Conservation (phyloP, 2,888 invertebrate species). For the Tipula unca region DNA sequence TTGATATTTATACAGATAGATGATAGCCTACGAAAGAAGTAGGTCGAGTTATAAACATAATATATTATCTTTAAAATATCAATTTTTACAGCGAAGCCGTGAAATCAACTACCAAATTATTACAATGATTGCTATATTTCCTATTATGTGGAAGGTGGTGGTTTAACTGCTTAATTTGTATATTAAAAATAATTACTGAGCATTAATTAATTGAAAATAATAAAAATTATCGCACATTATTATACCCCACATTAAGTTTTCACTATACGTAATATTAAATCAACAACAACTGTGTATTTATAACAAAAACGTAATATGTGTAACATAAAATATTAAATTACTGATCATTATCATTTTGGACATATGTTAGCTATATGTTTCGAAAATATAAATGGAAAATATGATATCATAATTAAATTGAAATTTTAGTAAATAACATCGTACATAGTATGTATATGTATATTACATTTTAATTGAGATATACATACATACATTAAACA, state of each 20-base stretch:
- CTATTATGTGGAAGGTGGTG: too few relatives aligned
- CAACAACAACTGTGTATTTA: not conserved
- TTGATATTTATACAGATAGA: not conserved
- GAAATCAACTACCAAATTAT: too few relatives aligned
- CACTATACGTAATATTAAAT: not conserved
- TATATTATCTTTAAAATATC: not conserved
- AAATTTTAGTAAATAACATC: not conserved
- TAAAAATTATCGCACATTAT: not conserved
- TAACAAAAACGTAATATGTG: not conserved
- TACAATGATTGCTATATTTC: too few relatives aligned
- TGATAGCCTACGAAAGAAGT: not conserved
- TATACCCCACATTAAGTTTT: not conserved
- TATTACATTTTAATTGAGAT: not conserved
- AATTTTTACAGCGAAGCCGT: too few relatives aligned
- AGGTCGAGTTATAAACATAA: not conserved
- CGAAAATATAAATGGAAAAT: not conserved
- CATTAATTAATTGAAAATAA: not conserved
- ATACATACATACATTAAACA: not conserved
- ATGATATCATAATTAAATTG: not conserved
- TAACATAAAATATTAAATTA: not conserved
- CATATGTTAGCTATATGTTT: not conserved
- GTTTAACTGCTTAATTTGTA: too few relatives aligned
- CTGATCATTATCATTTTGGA: not conserved
- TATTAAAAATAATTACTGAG: too few relatives aligned
- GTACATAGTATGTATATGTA: not conserved